These are phyloP conservation scores for Drosophila emarginata DNA, from an alignment of 2,888 invertebrate genomes.

Conservation along the genomic window DNA sequence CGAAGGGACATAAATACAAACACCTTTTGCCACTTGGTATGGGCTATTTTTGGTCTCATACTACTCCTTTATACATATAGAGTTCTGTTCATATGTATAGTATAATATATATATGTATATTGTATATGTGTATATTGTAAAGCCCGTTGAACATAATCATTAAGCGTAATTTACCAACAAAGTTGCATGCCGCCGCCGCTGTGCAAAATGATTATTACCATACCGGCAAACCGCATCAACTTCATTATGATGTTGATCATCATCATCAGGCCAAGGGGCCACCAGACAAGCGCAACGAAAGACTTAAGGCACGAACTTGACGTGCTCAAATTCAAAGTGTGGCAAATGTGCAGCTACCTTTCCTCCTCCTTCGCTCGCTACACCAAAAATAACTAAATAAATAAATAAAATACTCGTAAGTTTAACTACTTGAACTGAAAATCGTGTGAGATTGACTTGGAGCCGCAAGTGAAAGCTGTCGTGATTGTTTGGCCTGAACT, in stretches of 20 bases:
- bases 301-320: conserved; percentile 77
- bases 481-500: conserved; percentile 17
- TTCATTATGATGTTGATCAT: not conserved
- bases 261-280: conserved; percentile 52
- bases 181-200: conserved; percentile 64
- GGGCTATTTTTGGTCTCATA: conserved; percentile 58
- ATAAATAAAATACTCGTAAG: conserved; percentile 57
- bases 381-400: conserved; percentile 50
- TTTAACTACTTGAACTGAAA: conserved; percentile 30
- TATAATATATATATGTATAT: conserved; percentile 1
- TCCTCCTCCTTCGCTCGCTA: not conserved
- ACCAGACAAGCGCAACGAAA: conserved; percentile 75
- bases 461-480: conserved; percentile 60
- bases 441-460: conserved; percentile 30
- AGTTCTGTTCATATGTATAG: not conserved
- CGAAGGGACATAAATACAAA: conserved; percentile 58
- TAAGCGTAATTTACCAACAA: conserved; percentile 78
- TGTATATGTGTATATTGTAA: conserved; percentile 63
- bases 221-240: conserved; percentile 43
- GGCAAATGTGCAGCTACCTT: conserved; percentile 60
- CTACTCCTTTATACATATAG: not conserved
- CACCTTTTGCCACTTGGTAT: conserved; percentile 51
- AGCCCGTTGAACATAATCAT: conserved; percentile 74
- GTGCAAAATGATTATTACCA: conserved; percentile 76
- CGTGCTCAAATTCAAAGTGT: conserved; percentile 71